Evolutionary conservation across 2,888 invertebrate genomes (phyloP).

Genomic region (Phrixothrix hirtus): DNA sequence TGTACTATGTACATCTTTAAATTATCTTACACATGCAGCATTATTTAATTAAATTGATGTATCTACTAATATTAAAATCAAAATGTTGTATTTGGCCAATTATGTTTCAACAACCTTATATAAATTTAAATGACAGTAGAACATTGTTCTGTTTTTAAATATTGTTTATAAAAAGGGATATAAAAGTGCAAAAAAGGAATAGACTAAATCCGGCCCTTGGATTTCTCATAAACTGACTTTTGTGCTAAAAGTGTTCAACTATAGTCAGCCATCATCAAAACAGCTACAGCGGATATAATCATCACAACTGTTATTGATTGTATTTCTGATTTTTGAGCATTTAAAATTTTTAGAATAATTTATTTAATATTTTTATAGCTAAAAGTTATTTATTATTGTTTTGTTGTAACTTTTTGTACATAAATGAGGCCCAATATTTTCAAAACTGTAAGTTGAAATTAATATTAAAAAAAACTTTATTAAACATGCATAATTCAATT

Average conservation of each 20-base stretch:
- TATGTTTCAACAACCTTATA: constrained; percentile 39
- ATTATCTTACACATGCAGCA: constrained; percentile 27
- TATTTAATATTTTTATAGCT: no score
- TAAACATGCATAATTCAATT: no score
- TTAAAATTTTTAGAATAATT: no score
- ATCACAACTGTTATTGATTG: constrained; percentile 44
- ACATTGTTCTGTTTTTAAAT: constrained; percentile 58
- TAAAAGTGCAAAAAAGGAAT: constrained; percentile 29
- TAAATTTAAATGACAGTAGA: constrained; percentile 50
- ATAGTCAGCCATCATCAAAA: constrained; percentile 50
- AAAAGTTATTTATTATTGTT: constrained; percentile 26
- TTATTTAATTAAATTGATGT: constrained; percentile 21
- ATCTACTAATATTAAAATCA: constrained; percentile 29
- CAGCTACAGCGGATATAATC: constrained; percentile 47
- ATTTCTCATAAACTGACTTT: constrained; percentile 39
- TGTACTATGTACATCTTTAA: constrained; percentile 53
- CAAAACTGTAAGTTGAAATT: no score
- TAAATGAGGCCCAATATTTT: no score
- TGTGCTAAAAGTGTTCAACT: constrained; percentile 54
- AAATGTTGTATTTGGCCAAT: constrained; percentile 34
- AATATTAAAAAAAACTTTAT: no score
- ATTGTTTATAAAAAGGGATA: constrained; percentile 54
- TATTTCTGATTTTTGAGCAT: constrained; percentile 30
- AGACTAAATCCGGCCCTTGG: constrained; percentile 29
- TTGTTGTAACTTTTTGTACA: no score